Conservation (phyloP, 2,888 invertebrate species). For the Agonopterix alstromeriana region DNA sequence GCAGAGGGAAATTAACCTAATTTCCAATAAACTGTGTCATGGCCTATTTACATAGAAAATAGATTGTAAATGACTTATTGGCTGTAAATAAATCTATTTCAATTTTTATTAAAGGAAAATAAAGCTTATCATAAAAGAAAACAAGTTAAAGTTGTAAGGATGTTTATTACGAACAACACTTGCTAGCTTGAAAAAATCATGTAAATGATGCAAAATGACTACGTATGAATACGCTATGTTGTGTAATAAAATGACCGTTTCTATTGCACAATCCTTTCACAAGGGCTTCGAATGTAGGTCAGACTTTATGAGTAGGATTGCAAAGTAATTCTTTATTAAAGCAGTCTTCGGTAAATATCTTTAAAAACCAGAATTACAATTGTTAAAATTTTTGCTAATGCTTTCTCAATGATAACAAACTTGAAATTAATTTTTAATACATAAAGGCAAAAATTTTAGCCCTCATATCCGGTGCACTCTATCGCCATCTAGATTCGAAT, state of each 20-base stretch:
- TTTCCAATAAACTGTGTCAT: slow-evolving; percentile 60
- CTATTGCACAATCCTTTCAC: slow-evolving; percentile 78
- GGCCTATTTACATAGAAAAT: slow-evolving; percentile 42
- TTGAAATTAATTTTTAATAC: background rate
- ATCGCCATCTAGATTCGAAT: background rate
- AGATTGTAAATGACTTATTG: slow-evolving; percentile 3
- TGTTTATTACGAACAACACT: slow-evolving; percentile 25
- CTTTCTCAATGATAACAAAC: background rate
- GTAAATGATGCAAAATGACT: slow-evolving; percentile 62
- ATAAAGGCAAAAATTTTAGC: background rate
- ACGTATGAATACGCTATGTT: slow-evolving; percentile 67
- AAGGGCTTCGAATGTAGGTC: slow-evolving; percentile 76
- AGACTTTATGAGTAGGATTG: slow-evolving; percentile 64
- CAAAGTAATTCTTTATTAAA: slow-evolving; percentile 20
- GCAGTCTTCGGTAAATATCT: background rate
- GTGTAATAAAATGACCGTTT: slow-evolving; percentile 76
- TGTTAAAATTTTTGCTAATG: background rate
- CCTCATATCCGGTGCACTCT: background rate
- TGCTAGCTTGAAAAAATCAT: slow-evolving; percentile 38
- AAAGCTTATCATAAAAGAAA: slow-evolving; percentile 13
- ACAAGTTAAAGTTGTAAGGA: slow-evolving; percentile 24
- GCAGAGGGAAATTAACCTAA: slow-evolving; percentile 70
- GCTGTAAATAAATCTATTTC: slow-evolving; percentile 8
- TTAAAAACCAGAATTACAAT: background rate
- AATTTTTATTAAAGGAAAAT: slow-evolving; percentile 1